phyloP scores from a whole-genome alignment of 1,140 invertebrate species.

The Thrips palmi region DNA sequence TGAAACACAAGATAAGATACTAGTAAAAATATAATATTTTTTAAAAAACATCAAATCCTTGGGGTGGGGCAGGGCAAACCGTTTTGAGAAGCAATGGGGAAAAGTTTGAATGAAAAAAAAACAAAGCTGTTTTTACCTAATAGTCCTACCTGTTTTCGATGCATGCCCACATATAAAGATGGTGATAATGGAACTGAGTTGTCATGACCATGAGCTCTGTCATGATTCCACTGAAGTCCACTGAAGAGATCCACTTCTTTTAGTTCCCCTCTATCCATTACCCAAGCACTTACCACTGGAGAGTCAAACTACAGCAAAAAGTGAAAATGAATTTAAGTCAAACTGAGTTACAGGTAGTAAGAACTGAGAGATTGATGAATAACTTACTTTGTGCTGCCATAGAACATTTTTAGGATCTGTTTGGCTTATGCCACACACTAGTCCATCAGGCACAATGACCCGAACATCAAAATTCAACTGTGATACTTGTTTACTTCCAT shows the following conservation, averaged over 20 bases:
- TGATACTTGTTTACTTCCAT: constrained; percentile 17
- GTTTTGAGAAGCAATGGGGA: background rate
- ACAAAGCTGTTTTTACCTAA: background rate
- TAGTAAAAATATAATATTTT: constrained; percentile 7
- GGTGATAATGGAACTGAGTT: constrained; percentile 15
- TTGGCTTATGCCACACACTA: constrained; percentile 41
- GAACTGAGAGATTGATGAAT: background rate
- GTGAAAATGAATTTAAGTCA: constrained; percentile 10
- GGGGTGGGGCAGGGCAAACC: too few species aligned
- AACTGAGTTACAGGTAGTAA: background rate
- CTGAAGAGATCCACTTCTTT: constrained; percentile 58
- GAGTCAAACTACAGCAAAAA: constrained; percentile 44
- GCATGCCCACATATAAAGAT: constrained; percentile 65
- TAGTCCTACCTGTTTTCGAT: constrained; percentile 47
- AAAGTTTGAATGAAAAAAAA: background rate
- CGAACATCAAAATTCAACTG: constrained; percentile 29
- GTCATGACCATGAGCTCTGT: constrained; percentile 11
- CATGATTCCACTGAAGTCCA: constrained; percentile 15
- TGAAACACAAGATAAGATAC: constrained; percentile 20
- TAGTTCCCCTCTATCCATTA: constrained; percentile 39
- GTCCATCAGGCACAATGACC: constrained; percentile 53
- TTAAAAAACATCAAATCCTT: background rate
- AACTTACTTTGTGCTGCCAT: constrained; percentile 50
- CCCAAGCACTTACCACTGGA: constrained; percentile 73
- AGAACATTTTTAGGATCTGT: constrained; percentile 30